Base-by-base conservation (phyloP, 2,797 vertebrate genomes). In the Mareca strepera region DNA sequence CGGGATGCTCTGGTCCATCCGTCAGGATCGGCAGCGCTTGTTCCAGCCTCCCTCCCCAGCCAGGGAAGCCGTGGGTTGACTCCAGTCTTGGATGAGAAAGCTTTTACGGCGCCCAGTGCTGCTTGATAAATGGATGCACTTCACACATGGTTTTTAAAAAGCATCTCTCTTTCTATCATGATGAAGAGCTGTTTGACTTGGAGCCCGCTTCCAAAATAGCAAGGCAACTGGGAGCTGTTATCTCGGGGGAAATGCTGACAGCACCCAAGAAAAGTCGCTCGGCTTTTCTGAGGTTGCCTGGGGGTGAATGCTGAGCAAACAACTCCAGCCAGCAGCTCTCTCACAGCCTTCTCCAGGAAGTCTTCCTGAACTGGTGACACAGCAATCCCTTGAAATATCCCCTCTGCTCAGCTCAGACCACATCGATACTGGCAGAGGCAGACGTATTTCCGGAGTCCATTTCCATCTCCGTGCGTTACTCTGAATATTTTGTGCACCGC, bases 171-270 rank as follows among this genome's bases (percentile, higher is more conserved):
- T 39, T 35, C 87, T 39, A 33, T 46, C 4, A 2, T 50, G 81
- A 81, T 46, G 73, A 85, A 72, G 78, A 92, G 62, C 90, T 79
- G 58, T 35, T 79, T 83, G 59, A 94, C 77, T 93, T 86, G 26
- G 69, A 95, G 86, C 82, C 67, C 77, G 25, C 39, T 70, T 66
- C 86, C 88, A 75, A 88, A 90, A 63, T 3, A 91, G 80, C 76
- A 69, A 88, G 88, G 67, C 52, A 78, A 74, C 67, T 15, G 62
- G 67, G 87, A 90, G 74, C 3, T 88, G 78, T 73, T 92, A 88
- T 62, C 50, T 86, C 50, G 26, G 15, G 18, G 66, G 67, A 75
- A 74, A 64, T 37, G 78, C 46, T 83, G 86, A 62, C 78, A 68
- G 66, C 58, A 56, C 58, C 79, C 58, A 20, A 23, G 52, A 37